These are phyloP conservation scores for Falco concolor DNA, from an alignment of 2,797 vertebrate species.

Conservation along the genomic window DNA sequence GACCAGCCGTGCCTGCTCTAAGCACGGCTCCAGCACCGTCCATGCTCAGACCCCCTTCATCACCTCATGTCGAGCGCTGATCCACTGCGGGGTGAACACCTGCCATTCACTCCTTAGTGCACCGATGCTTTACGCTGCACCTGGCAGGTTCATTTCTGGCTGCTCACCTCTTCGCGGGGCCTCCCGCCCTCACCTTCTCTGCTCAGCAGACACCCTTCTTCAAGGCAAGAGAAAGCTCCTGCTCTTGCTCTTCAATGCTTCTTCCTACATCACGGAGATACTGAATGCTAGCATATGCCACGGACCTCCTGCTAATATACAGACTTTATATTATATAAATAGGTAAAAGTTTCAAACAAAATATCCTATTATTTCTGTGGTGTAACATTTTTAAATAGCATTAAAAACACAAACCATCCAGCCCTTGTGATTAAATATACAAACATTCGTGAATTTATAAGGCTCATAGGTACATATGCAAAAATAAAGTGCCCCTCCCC, in stretches of 20 bases:
- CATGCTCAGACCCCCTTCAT: neutral
- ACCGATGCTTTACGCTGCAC: neutral
- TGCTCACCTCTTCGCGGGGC: neutral
- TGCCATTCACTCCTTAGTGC: neutral
- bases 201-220: neutral
- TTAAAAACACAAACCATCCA: slow-evolving; percentile 54
- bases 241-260: neutral
- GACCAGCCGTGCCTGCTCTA: neutral
- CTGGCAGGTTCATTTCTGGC: neutral
- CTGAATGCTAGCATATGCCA: neutral
- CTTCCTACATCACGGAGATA: neutral
- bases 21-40: neutral
- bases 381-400: slow-evolving; percentile 47
- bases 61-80: neutral
- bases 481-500: slow-evolving; percentile 9
- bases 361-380: slow-evolving; percentile 28
- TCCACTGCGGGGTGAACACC: neutral
- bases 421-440: slow-evolving; percentile 61
- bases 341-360: slow-evolving; percentile 48
- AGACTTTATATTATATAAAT: slow-evolving; percentile 47
- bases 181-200: neutral
- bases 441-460: slow-evolving; percentile 41
- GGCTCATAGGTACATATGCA: slow-evolving; percentile 38
- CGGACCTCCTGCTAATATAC: neutral
- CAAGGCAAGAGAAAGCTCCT: neutral